Percentiles rank a stretch among this genome's conserved stretches.
These are phyloP conservation scores for Heliconius hewitsoni DNA, from an alignment of 1,140 invertebrate genomes.

Conservation along the genomic window DNA sequence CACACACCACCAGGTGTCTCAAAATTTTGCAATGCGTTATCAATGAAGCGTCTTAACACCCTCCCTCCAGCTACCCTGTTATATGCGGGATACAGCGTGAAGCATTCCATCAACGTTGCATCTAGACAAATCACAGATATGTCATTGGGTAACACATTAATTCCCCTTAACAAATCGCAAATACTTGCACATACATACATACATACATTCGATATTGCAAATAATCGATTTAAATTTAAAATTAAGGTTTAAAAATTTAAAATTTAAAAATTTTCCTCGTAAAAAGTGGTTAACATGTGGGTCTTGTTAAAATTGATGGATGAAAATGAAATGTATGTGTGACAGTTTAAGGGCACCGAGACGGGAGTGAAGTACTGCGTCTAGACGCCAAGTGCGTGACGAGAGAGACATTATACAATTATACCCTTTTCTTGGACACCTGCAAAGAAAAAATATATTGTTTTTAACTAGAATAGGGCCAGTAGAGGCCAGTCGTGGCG, in stretches of 20 bases:
- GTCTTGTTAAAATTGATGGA: conserved; percentile 12
- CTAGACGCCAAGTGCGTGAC: conserved; percentile 21
- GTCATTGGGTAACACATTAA: background rate
- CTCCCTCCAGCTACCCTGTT: no score
- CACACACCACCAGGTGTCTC: no score
- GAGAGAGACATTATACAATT: conserved; percentile 5
- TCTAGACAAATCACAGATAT: no score
- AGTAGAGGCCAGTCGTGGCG: no score
- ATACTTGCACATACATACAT: background rate
- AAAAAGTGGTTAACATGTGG: background rate
- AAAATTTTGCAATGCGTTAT: no score
- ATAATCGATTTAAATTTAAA: conserved; percentile 1
- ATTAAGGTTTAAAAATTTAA: background rate
- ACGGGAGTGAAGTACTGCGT: conserved; percentile 19
- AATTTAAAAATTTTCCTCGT: background rate
- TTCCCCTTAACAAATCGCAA: conserved; percentile 2
- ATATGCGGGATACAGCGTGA: no score
- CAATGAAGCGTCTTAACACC: no score
- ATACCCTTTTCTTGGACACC: background rate
- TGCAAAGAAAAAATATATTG: background rate
- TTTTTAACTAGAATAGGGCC: background rate
- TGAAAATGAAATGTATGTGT: conserved; percentile 5
- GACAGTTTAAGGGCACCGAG: conserved; percentile 26
- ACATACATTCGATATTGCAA: background rate
- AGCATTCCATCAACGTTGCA: no score